phyloP scores from a whole-genome alignment of 2,888 invertebrate species.

The Hypselothyrea guttata region DNA sequence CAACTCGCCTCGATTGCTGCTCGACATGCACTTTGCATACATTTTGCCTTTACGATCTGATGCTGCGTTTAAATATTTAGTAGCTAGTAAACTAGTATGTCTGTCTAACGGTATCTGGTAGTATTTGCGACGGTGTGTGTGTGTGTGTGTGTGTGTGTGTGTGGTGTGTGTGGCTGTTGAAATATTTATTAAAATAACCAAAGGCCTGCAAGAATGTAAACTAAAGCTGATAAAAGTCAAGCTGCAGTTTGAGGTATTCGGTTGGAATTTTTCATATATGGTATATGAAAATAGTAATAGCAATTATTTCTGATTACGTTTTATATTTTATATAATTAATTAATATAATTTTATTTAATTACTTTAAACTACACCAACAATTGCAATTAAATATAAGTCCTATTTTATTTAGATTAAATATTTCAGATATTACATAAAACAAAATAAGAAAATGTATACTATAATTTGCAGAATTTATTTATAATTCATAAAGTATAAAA shows the following conservation, averaged over 20 bases:
- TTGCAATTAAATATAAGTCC: too few species aligned
- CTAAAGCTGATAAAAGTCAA: slow-evolving; percentile 20
- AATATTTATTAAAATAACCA: slow-evolving; percentile 62
- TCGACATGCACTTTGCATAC: slow-evolving; percentile 76
- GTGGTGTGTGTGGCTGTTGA: slow-evolving; percentile 33
- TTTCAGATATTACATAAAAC: too few species aligned
- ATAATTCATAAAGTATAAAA: too few species aligned
- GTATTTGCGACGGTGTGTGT: slow-evolving; percentile 6
- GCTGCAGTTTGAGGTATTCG: neutral
- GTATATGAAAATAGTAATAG: too few species aligned
- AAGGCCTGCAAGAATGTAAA: slow-evolving; percentile 21
- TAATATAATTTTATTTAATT: too few species aligned
- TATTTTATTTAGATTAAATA: neutral
- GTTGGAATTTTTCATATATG: too few species aligned
- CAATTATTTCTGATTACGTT: too few species aligned
- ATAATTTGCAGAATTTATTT: too few species aligned
- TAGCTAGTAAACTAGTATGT: slow-evolving; percentile 70
- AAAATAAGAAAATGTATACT: too few species aligned
- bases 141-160: slow-evolving; percentile 6
- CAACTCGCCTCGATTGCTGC: slow-evolving; percentile 71
- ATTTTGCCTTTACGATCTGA: slow-evolving; percentile 74
- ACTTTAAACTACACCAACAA: too few species aligned
- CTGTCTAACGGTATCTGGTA: slow-evolving; percentile 11
- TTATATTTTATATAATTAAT: too few species aligned
- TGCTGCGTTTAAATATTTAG: slow-evolving; percentile 73